Evolutionary conservation across 2,888 invertebrate genomes (phyloP).

Genomic region (Cinara cedri): DNA sequence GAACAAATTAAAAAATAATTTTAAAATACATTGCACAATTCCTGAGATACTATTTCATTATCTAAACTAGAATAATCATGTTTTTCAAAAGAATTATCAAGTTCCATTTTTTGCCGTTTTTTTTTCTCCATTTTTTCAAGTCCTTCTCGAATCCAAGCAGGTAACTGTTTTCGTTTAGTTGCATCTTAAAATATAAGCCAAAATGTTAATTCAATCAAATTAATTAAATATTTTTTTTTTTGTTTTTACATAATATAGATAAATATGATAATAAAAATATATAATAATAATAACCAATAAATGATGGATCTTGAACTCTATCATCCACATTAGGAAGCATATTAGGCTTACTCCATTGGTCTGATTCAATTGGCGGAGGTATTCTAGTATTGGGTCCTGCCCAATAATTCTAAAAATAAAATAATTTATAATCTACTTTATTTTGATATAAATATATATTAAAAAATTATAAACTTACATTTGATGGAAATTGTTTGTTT

Average conservation of each 20-base stretch:
- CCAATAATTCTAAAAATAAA: constrained; percentile 45
- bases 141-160: constrained; percentile 98
- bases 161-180: constrained; percentile 84
- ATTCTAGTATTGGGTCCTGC: constrained; percentile 10
- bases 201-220: neutral
- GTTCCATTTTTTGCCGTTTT: constrained; percentile 84
- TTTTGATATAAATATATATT: neutral
- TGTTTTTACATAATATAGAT: neutral
- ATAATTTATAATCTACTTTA: neutral
- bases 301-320: constrained; percentile 39
- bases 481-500: constrained; percentile 22
- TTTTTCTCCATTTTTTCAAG: constrained; percentile 97
- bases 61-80: constrained; percentile 33
- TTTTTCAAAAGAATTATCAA: constrained; percentile 70
- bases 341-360: constrained; percentile 44
- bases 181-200: constrained; percentile 70
- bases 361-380: constrained; percentile 24
- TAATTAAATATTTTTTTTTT: neutral
- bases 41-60: constrained; percentile 18
- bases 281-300: constrained; percentile 21
- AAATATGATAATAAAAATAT: constrained; percentile 7
- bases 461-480: constrained; percentile 29
- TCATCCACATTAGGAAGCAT: constrained; percentile 30
- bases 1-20: neutral
- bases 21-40: constrained; percentile 3